Conservation (phyloP, 2,797 vertebrate species). For the Melanotaenia boesemani region DNA sequence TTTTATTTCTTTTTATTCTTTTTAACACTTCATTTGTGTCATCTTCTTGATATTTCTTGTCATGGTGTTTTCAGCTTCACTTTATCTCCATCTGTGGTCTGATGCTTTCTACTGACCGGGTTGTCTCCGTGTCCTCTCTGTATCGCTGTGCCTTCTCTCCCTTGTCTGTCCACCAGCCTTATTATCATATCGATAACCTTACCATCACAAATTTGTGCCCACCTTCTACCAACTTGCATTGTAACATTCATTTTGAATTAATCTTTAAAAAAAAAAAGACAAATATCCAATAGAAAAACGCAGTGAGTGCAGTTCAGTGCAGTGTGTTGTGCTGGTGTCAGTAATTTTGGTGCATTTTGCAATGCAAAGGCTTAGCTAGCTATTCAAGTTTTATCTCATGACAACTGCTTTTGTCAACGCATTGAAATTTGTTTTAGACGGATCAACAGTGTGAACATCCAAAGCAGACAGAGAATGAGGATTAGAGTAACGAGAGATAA, state of each 20-base stretch:
- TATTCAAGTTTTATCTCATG: constrained; percentile 84
- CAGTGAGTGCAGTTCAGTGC: not conserved
- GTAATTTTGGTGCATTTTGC: constrained; percentile 55
- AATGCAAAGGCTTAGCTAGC: constrained; percentile 35
- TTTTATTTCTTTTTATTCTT: not conserved
- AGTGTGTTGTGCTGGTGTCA: constrained; percentile 13
- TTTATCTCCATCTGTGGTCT: not conserved
- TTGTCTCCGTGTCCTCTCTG: not conserved
- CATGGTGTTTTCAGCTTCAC: not conserved
- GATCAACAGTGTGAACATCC: constrained; percentile 23
- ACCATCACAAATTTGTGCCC: not conserved
- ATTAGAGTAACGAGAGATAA: constrained; percentile 38
- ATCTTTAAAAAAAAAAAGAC: not conserved
- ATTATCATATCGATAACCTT: constrained; percentile 2
- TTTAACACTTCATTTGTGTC: not conserved
- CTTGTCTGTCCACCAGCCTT: constrained; percentile 1
- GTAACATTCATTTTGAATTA: not conserved
- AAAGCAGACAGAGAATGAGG: constrained; percentile 22
- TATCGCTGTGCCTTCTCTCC: not conserved
- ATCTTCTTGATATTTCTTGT: constrained; percentile 1
- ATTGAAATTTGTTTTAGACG: constrained; percentile 69
- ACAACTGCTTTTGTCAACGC: constrained; percentile 65
- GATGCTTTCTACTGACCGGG: not conserved
- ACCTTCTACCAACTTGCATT: constrained; percentile 2
- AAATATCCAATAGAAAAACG: not conserved